Evolutionary conservation across 2,113 vertebrate species (phyloP).

Genomic region (Odontophorus gujanensis): DNA sequence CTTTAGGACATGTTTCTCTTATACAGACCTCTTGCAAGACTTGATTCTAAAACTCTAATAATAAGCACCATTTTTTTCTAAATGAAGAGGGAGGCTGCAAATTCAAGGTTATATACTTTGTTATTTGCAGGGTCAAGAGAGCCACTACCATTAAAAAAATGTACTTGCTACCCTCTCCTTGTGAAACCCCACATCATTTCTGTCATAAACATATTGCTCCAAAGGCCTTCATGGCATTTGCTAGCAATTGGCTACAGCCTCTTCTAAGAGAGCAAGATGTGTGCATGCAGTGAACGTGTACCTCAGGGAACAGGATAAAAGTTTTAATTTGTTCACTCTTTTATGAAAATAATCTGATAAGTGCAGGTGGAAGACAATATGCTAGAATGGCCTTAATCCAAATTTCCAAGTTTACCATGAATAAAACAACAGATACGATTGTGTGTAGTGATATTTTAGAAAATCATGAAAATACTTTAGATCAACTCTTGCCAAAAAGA

Average conservation of each 20-base stretch:
- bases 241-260: background rate
- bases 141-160: background rate
- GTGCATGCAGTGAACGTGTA: background rate
- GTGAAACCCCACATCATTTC: background rate
- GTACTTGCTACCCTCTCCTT: background rate
- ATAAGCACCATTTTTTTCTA: background rate
- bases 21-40: background rate
- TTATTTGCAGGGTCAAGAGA: background rate
- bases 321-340: background rate
- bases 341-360: background rate
- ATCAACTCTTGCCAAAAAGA: background rate
- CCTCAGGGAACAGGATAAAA: background rate
- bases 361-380: accelerated
- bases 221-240: background rate
- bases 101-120: background rate
- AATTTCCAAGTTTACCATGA: background rate
- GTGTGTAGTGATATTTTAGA: background rate
- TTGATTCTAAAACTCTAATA: background rate
- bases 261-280: background rate
- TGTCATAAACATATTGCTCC: background rate
- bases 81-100: background rate
- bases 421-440: background rate
- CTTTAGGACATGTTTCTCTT: background rate
- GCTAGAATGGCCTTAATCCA: background rate
- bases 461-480: background rate